Base-by-base conservation (phyloP, 2,113 vertebrate species). In the Odocoileus hemionus region DNA sequence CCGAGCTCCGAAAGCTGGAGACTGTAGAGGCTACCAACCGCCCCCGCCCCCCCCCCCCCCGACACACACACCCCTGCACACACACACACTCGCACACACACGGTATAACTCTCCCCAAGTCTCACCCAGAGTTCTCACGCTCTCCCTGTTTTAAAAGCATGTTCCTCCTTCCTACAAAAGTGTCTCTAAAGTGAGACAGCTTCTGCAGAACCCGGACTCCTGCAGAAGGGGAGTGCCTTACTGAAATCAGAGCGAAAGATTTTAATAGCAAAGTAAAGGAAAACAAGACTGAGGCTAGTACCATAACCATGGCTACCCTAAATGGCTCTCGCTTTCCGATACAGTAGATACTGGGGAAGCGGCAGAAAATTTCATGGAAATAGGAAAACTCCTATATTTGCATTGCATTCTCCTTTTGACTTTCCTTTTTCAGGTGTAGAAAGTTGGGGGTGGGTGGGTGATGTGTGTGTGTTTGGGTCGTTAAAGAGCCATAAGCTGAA, bases 191-290 rank as follows among this genome's bases (percentile, higher is more conserved):
- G 28, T 92, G 33, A 95, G 43, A 25, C 16, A 10, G 28, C 47
- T 93, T 25, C 57, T 95, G 57, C 58, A 39, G 76, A 60, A 70
- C 60, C 30, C 6, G 4, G 64, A 45, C 23, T 28, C 47, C 39
- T 14, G 79, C 90, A 93, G 23, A 93, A 91, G 54, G 88, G 57
- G 14, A 39, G 33, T 89, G 47, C 33, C 33, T 95, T 50, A 36
- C 50, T 54, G 91, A 96, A 97, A 97, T 92, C 87, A 82, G 64
- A 95, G 58, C 7, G 7, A 87, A 91, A 94, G 45, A 92, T 97
- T 95, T 91, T 95, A 94, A 58, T 52, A 89, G 74, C 84, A 14
- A 58, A 97, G 96, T 93, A 91, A 97, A 96, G 91, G 96, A 98
- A 97, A 98, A 79, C 70, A 54, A 82, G 50, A 57, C 83, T 0